Evolutionary conservation across 2,888 invertebrate genomes (phyloP).

Genomic region (Blera fallax): DNA sequence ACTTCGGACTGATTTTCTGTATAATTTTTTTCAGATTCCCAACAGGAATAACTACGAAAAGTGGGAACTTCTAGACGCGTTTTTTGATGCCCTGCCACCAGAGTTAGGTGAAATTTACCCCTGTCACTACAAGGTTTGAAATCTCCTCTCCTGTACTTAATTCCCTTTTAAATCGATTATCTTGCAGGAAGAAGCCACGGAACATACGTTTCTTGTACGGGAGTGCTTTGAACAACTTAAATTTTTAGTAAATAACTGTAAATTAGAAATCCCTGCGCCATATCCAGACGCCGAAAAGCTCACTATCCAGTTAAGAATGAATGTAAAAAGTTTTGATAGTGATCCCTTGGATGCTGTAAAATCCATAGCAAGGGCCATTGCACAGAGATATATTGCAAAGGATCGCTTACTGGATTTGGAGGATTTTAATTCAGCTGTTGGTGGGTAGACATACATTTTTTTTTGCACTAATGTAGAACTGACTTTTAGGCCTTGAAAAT

Average conservation of each 20-base stretch:
- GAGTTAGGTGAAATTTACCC: conserved; percentile 77
- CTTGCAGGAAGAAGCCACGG: conserved; percentile 75
- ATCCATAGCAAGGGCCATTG: conserved; percentile 76
- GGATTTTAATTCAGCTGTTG: conserved; percentile 76
- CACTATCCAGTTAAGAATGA: conserved; percentile 77
- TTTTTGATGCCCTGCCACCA: conserved; percentile 76
- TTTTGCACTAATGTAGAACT: neutral
- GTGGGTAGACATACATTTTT: conserved; percentile 18
- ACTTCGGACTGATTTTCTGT: neutral
- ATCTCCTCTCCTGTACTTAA: fast-evolving
- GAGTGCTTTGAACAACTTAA: conserved; percentile 78
- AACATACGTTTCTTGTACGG: conserved; percentile 78
- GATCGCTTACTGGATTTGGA: conserved; percentile 78
- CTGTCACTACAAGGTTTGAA: conserved; percentile 78
- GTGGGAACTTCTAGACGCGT: conserved; percentile 76
- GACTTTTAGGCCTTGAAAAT: conserved; percentile 74
- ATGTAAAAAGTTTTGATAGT: conserved; percentile 75
- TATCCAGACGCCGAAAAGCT: conserved; percentile 69
- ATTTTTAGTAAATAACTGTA: conserved; percentile 75
- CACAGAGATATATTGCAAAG: conserved; percentile 76
- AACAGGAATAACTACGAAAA: conserved; percentile 73
- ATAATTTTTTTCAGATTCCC: conserved; percentile 75
- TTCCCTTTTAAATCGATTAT: neutral
- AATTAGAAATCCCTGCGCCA: conserved; percentile 74
- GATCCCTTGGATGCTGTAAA: conserved; percentile 77